Conservation (phyloP, 2,797 vertebrate species). For the Sebastes hubbsi region DNA sequence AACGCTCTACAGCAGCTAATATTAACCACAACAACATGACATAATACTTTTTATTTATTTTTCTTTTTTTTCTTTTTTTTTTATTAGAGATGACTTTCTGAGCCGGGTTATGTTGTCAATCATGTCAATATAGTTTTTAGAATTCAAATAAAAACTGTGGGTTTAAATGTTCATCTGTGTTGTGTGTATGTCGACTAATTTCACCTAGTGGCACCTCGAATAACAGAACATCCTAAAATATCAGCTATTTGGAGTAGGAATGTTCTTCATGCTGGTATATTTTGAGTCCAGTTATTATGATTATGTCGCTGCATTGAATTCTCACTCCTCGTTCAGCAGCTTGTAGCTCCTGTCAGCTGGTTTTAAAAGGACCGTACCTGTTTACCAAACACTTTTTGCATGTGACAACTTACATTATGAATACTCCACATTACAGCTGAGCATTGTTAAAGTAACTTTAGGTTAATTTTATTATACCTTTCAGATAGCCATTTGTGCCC, state of each 20-base stretch:
- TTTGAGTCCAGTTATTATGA: too few species aligned
- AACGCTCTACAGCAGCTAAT: constrained; percentile 20
- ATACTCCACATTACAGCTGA: not conserved
- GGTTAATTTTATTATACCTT: not conserved
- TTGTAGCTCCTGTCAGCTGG: too few species aligned
- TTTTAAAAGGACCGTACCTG: too few species aligned
- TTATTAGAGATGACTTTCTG: constrained; percentile 66
- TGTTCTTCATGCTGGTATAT: too few species aligned
- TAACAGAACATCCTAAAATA: not conserved
- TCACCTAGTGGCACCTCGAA: not conserved
- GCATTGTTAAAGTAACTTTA: not conserved
- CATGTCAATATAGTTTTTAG: constrained; percentile 79
- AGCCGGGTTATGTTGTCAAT: constrained; percentile 78
- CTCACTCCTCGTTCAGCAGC: too few species aligned
- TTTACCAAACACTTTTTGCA: too few species aligned
- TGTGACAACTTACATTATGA: too few species aligned
- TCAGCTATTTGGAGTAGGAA: not conserved
- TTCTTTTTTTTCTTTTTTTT: constrained; percentile 36
- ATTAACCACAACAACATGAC: constrained; percentile 54
- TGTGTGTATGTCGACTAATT: not conserved
- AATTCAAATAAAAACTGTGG: constrained; percentile 79
- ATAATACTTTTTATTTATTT: constrained; percentile 68
- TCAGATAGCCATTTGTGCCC: not conserved
- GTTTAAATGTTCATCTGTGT: constrained; percentile 58
- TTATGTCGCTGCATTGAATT: too few species aligned